These are phyloP conservation scores for Zapornia atra DNA, from an alignment of 2,113 vertebrate genomes.

Conservation along the genomic window DNA sequence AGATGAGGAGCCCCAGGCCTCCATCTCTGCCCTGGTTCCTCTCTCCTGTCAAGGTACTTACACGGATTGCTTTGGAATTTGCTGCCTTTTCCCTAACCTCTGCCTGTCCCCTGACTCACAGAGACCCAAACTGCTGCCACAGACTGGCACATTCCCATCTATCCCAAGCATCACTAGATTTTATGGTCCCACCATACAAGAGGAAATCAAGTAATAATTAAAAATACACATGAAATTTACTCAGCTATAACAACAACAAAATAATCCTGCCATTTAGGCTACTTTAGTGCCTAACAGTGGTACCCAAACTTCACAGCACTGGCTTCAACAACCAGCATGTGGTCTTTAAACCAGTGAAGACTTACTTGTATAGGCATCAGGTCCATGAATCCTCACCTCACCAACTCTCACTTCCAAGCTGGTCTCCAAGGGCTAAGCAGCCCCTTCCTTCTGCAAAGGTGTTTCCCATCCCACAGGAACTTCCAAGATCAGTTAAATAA, in stretches of 20 bases:
- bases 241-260: background rate
- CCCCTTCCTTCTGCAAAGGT: slow-evolving; percentile 10
- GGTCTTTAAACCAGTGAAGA: background rate
- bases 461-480: slow-evolving; percentile 43
- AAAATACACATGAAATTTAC: slow-evolving; percentile 5
- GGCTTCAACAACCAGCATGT: background rate
- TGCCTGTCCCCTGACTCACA: background rate
- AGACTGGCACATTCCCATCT: background rate
- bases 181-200: background rate
- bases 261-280: background rate
- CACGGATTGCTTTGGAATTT: background rate
- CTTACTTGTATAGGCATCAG: background rate
- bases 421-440: background rate
- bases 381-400: background rate
- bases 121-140: background rate
- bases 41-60: background rate
- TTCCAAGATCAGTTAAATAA: background rate
- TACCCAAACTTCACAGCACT: background rate
- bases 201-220: background rate
- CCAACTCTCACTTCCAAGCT: background rate
- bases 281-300: background rate
- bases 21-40: background rate
- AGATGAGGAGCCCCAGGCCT: background rate
- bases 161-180: background rate
- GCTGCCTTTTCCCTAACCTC: background rate